A percentile compares a stretch with the other conserved stretches of the same genome.
Evolutionary conservation across 2,888 invertebrate genomes (phyloP).

Genomic region (Lasius fuliginosus): DNA sequence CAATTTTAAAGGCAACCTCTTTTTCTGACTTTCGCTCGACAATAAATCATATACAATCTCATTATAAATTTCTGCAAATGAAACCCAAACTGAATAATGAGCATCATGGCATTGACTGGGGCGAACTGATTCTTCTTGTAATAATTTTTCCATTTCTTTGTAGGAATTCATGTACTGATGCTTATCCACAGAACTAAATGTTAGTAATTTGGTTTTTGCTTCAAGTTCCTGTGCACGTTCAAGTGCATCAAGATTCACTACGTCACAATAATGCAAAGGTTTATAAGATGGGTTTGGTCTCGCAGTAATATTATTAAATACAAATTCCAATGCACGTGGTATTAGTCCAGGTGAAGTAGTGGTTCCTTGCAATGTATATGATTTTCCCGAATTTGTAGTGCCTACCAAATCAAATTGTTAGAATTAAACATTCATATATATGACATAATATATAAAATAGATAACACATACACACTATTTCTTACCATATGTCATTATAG

Average conservation of each 20-base stretch:
- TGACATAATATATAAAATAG: not conserved
- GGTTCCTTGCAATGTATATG: slow-evolving; percentile 93
- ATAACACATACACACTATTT: slow-evolving; percentile 2
- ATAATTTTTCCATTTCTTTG: slow-evolving; percentile 82
- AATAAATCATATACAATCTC: slow-evolving; percentile 95
- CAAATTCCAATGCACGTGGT: slow-evolving; percentile 89
- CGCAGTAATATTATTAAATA: slow-evolving; percentile 85
- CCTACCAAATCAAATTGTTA: slow-evolving; percentile 83
- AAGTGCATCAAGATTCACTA: slow-evolving; percentile 73
- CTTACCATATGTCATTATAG: slow-evolving; percentile 93
- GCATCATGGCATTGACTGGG: slow-evolving; percentile 73
- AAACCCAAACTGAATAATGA: slow-evolving; percentile 91
- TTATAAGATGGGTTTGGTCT: slow-evolving; percentile 78
- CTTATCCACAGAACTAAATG: slow-evolving; percentile 80
- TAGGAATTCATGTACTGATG: slow-evolving; percentile 80
- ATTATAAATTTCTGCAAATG: slow-evolving; percentile 97
- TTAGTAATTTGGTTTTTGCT: slow-evolving; percentile 79
- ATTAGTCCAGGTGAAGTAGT: slow-evolving; percentile 90
- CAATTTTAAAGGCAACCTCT: slow-evolving; percentile 80
- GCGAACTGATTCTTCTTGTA: slow-evolving; percentile 80
- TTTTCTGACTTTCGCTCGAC: slow-evolving; percentile 84
- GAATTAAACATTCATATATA: slow-evolving; percentile 19
- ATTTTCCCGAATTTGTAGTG: slow-evolving; percentile 97
- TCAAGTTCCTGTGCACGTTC: slow-evolving; percentile 80
- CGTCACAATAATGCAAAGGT: slow-evolving; percentile 79